These are phyloP conservation scores for Phalacrocorax aristotelis DNA, from an alignment of 2,113 vertebrate species.

Conservation along the genomic window DNA sequence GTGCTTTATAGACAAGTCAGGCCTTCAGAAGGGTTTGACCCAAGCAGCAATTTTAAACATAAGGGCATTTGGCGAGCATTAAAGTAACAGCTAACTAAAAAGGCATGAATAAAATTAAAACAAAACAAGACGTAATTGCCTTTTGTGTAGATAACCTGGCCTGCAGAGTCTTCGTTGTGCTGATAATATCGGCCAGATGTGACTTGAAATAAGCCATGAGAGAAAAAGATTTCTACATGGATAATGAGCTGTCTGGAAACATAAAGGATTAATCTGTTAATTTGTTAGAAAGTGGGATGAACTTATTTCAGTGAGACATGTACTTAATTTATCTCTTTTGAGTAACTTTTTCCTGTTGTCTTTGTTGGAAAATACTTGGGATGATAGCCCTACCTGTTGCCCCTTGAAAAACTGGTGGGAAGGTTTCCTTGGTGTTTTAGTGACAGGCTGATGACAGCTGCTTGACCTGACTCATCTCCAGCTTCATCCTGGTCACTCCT, in stretches of 20 bases:
- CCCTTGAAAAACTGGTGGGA: neutral
- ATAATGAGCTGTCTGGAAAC: neutral
- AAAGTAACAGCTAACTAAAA: slow-evolving; percentile 12
- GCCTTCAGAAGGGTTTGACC: slow-evolving; percentile 36
- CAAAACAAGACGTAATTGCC: neutral
- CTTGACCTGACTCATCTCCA: neutral
- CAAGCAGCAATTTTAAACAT: neutral
- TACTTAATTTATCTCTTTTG: neutral
- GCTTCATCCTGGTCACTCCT: neutral
- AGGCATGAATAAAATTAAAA: slow-evolving; percentile 15
- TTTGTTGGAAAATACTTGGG: neutral
- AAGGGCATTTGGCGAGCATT: neutral
- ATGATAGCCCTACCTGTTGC: neutral
- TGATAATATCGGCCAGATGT: slow-evolving; percentile 25
- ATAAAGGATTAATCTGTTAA: neutral
- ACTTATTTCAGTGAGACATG: neutral
- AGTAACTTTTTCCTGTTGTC: neutral
- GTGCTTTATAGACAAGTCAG: slow-evolving; percentile 18
- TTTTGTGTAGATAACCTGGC: slow-evolving; percentile 40
- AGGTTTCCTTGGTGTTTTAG: neutral
- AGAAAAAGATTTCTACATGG: neutral
- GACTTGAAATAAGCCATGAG: neutral
- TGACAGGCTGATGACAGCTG: neutral
- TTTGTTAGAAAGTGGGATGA: neutral
- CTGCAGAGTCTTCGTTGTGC: neutral